A percentile compares a stretch with the other conserved stretches of the same genome.
Evolutionary conservation across 1,140 invertebrate genomes (phyloP).

Genomic region (Caenorhabditis brenneri): DNA sequence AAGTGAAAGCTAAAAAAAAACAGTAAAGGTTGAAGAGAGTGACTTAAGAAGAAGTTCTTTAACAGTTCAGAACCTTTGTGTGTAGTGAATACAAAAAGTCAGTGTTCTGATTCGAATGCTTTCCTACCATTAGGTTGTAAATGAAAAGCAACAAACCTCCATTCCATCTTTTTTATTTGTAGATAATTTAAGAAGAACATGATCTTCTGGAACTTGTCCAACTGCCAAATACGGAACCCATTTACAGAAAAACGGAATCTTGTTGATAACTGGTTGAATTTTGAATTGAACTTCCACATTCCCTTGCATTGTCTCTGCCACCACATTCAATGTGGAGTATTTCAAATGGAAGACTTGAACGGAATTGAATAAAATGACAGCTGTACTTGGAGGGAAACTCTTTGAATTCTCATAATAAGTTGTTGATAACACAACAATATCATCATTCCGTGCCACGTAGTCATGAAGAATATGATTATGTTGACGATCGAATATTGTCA

Average conservation of each 20-base stretch:
- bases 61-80: too few relatives aligned
- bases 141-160: not conserved
- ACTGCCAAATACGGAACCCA: slow-evolving; percentile 55
- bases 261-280: slow-evolving; percentile 50
- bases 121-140: too few relatives aligned
- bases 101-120: too few relatives aligned
- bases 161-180: slow-evolving; percentile 20
- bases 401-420: slow-evolving; percentile 48
- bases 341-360: slow-evolving; percentile 60
- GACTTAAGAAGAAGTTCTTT: too few relatives aligned
- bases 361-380: slow-evolving; percentile 65
- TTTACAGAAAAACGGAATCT: slow-evolving; percentile 60
- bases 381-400: slow-evolving; percentile 62
- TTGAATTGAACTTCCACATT: slow-evolving; percentile 53
- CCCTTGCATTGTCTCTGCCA: slow-evolving; percentile 51
- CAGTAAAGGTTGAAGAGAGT: too few relatives aligned
- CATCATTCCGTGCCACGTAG: slow-evolving; percentile 41
- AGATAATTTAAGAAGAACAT: slow-evolving; percentile 35
- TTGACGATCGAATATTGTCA: slow-evolving; percentile 48
- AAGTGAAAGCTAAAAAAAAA: slow-evolving; percentile 60
- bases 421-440: slow-evolving; percentile 46
- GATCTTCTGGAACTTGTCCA: slow-evolving; percentile 11
- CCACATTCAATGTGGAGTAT: slow-evolving; percentile 49
- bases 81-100: too few relatives aligned
- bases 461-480: slow-evolving; percentile 48